Evolutionary conservation across 1,140 invertebrate species (phyloP), one percentile per base, ranked within the genome.

Genomic region (Planococcus citri): DNA sequence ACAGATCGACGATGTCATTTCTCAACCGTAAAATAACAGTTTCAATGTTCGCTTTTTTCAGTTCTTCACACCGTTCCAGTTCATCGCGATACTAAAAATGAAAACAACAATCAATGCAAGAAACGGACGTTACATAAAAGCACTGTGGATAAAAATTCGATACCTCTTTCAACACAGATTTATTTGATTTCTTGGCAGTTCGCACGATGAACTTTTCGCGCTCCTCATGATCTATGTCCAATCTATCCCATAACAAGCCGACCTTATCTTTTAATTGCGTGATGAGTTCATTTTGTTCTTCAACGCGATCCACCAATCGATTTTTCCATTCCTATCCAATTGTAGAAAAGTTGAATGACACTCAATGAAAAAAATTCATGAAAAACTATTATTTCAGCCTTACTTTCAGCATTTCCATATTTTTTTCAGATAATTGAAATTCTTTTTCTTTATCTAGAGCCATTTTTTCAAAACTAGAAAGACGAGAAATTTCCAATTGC

Each of bases 31-130:
- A 29, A 25, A 73, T 72, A 51, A 72, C 68, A 24, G 61, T 61
- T 69, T 71, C 61, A 10, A 73, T 72, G 29, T 73, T 71, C 27
- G 64, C 67, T 57, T 58, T 69, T 69, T 73, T 73, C 12, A 72
- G 24, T 1, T 25, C 69, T 61, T 73, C 72, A 67, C 72, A 73
- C 68, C 71, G 64, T 20, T 58, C 24, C 12, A 73, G 33, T 64
- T 73, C 72, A 6, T 37, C 1, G 27, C 33, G 69, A 14, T 71
- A n/a, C 72, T 73, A 64, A 68, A 57, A 70, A 6, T 4, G 37
- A 57, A 67, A 37, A n/a, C n/a, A 17, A 3, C 27, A 27, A 27
- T 27, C 17, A 2, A 8, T 1, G 27, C n/a, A 22, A 27, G n/a
- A 29, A 27, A 20, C 9, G n/a, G n/a, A n/a, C n/a, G n/a, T n/a